These are phyloP conservation scores for Dicerorhinus sumatrensis DNA, from an alignment of 2,113 vertebrate genomes.

Conservation along the genomic window DNA sequence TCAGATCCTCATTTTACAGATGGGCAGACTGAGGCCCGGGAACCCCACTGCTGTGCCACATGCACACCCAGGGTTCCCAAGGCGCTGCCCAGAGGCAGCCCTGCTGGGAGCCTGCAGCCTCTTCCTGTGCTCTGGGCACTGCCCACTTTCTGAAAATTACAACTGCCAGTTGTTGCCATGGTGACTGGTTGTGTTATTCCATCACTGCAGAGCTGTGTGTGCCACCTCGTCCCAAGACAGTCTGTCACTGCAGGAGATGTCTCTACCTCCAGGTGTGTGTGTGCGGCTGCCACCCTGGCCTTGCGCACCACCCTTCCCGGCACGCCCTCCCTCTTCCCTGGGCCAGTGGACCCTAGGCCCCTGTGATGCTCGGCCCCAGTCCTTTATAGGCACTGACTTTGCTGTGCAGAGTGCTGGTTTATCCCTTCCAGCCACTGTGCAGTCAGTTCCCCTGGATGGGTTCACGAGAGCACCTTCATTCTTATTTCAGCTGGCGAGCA, in stretches of 20 bases:
- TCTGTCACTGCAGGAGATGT: not conserved
- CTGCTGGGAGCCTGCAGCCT: not conserved
- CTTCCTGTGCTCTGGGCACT: not conserved
- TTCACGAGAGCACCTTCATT: accelerated
- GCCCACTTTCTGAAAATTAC: conserved; percentile 46
- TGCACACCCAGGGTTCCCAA: not conserved
- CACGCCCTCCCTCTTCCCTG: not conserved
- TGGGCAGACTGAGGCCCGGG: not conserved
- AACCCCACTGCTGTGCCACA: accelerated
- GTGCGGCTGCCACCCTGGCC: not conserved
- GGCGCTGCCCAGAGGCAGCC: accelerated
- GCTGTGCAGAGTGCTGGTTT: accelerated
- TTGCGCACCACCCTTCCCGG: not conserved
- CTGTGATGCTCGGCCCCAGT: not conserved
- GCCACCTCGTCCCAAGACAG: not conserved
- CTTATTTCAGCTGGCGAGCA: not conserved
- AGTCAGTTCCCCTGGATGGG: accelerated
- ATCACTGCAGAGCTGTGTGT: not conserved
- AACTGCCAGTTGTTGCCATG: conserved; percentile 51
- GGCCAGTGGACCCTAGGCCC: not conserved
- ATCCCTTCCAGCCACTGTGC: too few species aligned
- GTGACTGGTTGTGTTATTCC: conserved; percentile 6
- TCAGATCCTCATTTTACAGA: not conserved
- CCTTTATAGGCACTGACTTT: not conserved
- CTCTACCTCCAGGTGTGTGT: not conserved